These are phyloP conservation scores for Hemichromis elongatus DNA, from an alignment of 2,113 vertebrate species.

Conservation along the genomic window DNA sequence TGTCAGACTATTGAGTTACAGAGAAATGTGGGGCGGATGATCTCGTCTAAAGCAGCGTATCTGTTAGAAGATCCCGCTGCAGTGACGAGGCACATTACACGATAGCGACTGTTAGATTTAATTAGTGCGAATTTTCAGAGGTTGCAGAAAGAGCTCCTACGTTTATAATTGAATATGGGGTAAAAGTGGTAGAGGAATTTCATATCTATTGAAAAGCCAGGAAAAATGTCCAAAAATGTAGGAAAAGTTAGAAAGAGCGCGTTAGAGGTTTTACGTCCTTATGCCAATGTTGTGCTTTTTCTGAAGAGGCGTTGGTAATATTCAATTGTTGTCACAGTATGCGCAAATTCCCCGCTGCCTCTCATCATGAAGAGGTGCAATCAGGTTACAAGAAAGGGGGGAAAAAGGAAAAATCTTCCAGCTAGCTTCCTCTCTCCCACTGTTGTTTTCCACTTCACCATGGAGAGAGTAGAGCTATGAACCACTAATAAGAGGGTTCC, in stretches of 20 bases:
- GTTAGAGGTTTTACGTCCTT: neutral
- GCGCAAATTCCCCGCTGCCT: neutral
- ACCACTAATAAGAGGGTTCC: conserved; percentile 75
- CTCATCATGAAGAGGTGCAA: neutral
- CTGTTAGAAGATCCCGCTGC: neutral
- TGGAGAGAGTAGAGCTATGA: conserved; percentile 63
- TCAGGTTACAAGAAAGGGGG: conserved; percentile 16
- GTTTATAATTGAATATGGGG: neutral
- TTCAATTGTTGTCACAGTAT: neutral
- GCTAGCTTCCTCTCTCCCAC: conserved; percentile 22
- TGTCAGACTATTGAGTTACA: neutral
- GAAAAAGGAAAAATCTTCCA: conserved; percentile 42
- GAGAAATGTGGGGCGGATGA: neutral
- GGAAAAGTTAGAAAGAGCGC: neutral
- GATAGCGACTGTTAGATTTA: neutral
- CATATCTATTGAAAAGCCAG: neutral
- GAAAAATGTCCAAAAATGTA: neutral
- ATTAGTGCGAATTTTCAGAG: neutral
- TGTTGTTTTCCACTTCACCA: conserved; percentile 55
- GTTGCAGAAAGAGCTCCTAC: neutral
- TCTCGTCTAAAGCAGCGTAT: neutral
- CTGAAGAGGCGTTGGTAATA: neutral
- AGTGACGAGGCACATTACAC: neutral
- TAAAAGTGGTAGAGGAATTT: neutral
- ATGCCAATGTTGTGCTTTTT: neutral